Base-by-base conservation (phyloP, 2,113 vertebrate genomes). In the Pheucticus melanocephalus region DNA sequence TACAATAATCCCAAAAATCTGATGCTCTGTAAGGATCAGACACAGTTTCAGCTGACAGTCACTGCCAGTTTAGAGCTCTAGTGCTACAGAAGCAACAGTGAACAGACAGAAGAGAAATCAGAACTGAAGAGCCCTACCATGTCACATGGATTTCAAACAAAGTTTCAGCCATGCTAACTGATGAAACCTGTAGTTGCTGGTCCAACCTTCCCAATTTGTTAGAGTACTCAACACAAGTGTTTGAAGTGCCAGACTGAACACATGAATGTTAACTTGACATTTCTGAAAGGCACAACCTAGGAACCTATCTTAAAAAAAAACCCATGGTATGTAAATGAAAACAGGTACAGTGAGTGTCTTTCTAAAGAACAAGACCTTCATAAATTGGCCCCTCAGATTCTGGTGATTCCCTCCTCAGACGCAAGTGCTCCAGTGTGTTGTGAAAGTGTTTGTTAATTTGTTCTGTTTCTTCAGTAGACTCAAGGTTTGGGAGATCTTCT, bases 401-500 rank as follows among this genome's bases (percentile, higher is more conserved):
- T 2, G 99, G 99, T 6, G 99, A 99, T 63, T 99, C 99, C 89
- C 98, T 98, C 97, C 99, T 98, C 97, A 99, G 97, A 75, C 99
- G 99, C 92, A 99, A 98, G 86, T 99, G 99, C 96, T 99, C 99
- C 98, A 99, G 98, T 42, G 99, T 99, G 95, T 99, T 99, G 92
- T 99, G 99, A 98, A 99, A 99, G 96, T 99, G 99, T 98, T 99
- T 99, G 98, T 99, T 99, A 96, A 99, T 99, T 97, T 99, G 99
- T 97, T 99, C 99, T 3, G 99, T 99, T 97, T 99, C 99, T 97
- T 99, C 99, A 64, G 99, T 99, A 44, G 99, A 98, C 94, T 99
- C 99, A 57, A 99, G 98, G 97, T 99, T 99, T 57, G 99, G 99
- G 40, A 99, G 98, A 94, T 99, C 99, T 97, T 99, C 99, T 94